phyloP scores from a whole-genome alignment of 2,888 invertebrate species.

The Amaurobius ferox region DNA sequence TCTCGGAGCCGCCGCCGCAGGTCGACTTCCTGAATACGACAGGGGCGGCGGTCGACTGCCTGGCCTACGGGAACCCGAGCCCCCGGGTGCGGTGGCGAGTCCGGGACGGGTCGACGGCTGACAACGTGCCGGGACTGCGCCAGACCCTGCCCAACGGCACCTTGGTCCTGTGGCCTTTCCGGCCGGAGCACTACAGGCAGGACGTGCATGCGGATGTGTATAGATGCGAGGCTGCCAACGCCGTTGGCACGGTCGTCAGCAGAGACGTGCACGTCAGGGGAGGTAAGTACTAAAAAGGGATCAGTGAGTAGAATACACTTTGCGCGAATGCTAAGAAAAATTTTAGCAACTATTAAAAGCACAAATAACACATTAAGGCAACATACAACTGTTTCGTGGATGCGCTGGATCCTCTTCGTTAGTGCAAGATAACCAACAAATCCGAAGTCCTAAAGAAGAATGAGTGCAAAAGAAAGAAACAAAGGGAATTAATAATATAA shows the following conservation, averaged over 20 bases:
- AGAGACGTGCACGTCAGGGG: conserved; percentile 76
- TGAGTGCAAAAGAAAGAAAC: too few relatives aligned
- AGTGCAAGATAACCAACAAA: too few relatives aligned
- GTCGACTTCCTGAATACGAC: conserved; percentile 72
- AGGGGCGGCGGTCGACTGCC: conserved; percentile 69
- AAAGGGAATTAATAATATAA: too few relatives aligned
- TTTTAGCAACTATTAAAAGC: too few relatives aligned
- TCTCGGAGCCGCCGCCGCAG: conserved; percentile 68
- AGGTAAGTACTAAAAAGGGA: conserved; percentile 74
- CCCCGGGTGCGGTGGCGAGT: conserved; percentile 69
- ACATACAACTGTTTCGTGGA: too few relatives aligned
- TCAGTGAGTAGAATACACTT: too few relatives aligned
- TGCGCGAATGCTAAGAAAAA: too few relatives aligned
- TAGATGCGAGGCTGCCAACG: conserved; percentile 77
- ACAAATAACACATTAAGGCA: too few relatives aligned
- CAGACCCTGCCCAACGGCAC: conserved; percentile 77
- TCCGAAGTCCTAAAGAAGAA: too few relatives aligned
- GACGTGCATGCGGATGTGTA: conserved; percentile 76
- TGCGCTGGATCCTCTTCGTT: too few relatives aligned
- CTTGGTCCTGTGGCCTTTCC: conserved; percentile 77
- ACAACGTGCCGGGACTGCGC: conserved; percentile 76
- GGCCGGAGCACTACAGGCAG: conserved; percentile 75
- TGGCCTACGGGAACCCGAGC: conserved; percentile 68
- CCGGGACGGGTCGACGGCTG: conserved; percentile 75
- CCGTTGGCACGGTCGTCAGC: conserved; percentile 76